Conservation (phyloP, 2,797 vertebrate genomes). For the Aeoliscus strigatus region DNA sequence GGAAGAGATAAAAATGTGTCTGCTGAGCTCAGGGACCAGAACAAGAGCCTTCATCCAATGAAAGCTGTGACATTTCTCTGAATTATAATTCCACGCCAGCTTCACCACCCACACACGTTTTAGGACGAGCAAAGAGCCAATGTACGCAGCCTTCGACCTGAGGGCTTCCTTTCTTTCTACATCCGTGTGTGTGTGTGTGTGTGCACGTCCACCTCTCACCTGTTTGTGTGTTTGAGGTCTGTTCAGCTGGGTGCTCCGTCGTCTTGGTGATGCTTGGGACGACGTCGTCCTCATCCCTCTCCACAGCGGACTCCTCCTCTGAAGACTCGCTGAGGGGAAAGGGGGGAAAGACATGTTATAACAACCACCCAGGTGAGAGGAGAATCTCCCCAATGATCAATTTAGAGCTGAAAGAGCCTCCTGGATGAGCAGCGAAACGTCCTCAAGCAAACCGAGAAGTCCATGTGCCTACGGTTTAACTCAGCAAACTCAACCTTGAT, state of each 20-base stretch:
- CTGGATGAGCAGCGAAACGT: too few species aligned
- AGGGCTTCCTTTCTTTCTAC: too few species aligned
- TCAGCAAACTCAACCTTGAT: too few species aligned
- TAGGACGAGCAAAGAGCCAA: too few species aligned
- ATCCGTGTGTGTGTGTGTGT: conserved; percentile 1
- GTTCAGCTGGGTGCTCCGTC: conserved; percentile 20
- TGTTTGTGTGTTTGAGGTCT: conserved; percentile 34
- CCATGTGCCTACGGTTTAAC: too few species aligned
- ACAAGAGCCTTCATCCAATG: neutral
- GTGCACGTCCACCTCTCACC: conserved; percentile 36
- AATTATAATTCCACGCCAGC: neutral
- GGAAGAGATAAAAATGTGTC: conserved; percentile 7
- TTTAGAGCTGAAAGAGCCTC: too few species aligned
- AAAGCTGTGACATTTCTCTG: neutral
- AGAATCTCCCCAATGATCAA: too few species aligned
- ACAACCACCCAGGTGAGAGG: neutral
- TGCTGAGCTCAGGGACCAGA: conserved; percentile 14
- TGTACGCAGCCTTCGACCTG: too few species aligned
- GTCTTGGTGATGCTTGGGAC: conserved; percentile 14
- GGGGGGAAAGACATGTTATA: conserved; percentile 16
- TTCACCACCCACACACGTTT: neutral
- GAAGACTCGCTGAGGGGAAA: conserved; percentile 69
- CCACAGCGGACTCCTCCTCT: conserved; percentile 69
- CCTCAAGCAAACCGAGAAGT: too few species aligned
- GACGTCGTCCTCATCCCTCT: conserved; percentile 55